A percentile compares a stretch with the other conserved stretches of the same genome.
Evolutionary conservation across 2,113 vertebrate species (phyloP).

Genomic region (Heteronetta atricapilla): DNA sequence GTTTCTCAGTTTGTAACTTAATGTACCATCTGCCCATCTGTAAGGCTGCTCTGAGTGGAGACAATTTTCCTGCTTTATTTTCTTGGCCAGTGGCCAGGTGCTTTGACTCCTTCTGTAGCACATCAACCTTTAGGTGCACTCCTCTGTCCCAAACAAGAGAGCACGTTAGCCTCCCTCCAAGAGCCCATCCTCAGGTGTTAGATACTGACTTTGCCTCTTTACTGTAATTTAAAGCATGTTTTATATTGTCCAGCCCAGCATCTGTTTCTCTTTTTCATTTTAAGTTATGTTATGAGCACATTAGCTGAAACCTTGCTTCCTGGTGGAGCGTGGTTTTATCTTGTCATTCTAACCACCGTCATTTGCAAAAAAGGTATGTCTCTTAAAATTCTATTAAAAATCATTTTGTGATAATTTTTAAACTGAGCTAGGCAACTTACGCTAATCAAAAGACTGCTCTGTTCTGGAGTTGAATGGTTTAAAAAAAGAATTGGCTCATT

Average conservation of each 20-base stretch:
- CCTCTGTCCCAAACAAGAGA: slow-evolving; percentile 16
- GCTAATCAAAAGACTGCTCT: not conserved
- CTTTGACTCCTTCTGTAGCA: slow-evolving; percentile 52
- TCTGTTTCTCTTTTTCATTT: not conserved
- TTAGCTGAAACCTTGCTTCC: not conserved
- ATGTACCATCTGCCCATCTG: slow-evolving; percentile 67
- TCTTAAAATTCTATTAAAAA: not conserved
- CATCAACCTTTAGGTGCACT: slow-evolving; percentile 33
- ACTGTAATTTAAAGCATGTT: not conserved
- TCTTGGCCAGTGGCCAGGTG: slow-evolving; percentile 47
- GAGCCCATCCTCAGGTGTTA: slow-evolving; percentile 40
- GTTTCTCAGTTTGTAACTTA: slow-evolving; percentile 61
- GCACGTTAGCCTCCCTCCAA: slow-evolving; percentile 55
- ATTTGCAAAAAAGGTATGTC: not conserved
- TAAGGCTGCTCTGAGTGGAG: slow-evolving; percentile 4
- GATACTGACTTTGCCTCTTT: slow-evolving; percentile 5
- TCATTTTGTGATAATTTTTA: not conserved
- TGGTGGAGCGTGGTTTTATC: not conserved
- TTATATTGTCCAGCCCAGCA: not conserved
- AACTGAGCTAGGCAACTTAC: not conserved
- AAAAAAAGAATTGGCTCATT: not conserved
- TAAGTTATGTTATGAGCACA: not conserved
- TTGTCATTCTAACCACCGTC: not conserved
- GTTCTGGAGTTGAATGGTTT: not conserved
- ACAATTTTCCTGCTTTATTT: slow-evolving; percentile 62